Percentiles rank a stretch among this genome's conserved stretches.
These are phyloP conservation scores for Agrochola lota DNA, from an alignment of 2,888 invertebrate genomes.

Conservation along the genomic window DNA sequence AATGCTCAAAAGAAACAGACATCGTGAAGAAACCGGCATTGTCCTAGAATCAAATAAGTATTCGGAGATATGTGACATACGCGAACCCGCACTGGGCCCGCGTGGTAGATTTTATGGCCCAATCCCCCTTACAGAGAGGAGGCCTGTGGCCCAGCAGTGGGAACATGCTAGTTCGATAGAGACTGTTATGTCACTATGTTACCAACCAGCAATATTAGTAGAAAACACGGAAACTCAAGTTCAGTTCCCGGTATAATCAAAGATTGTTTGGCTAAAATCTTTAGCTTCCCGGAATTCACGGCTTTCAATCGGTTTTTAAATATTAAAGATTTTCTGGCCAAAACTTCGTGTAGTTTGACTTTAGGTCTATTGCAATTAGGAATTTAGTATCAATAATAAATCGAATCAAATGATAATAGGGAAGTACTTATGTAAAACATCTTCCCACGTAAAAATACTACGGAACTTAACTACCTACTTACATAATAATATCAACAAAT, in stretches of 20 bases:
- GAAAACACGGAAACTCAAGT: slow-evolving; percentile 8
- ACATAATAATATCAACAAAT: no score
- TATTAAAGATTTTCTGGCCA: no score
- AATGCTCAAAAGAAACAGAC: background rate
- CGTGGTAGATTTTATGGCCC: background rate
- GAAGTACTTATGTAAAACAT: no score
- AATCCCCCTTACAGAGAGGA: background rate
- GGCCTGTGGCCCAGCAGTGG: background rate
- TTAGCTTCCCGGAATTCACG: slow-evolving; percentile 13
- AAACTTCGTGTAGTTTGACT: no score
- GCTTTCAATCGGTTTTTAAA: background rate
- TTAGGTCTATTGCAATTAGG: no score
- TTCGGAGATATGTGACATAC: background rate
- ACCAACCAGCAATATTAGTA: background rate
- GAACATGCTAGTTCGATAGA: background rate
- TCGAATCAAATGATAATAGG: no score
- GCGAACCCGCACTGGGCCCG: background rate
- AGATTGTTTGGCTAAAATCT: slow-evolving; percentile 6
- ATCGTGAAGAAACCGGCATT: background rate
- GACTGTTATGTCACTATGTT: background rate
- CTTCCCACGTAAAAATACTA: no score
- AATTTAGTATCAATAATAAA: no score
- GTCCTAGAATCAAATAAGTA: background rate
- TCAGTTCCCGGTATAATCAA: slow-evolving; percentile 25
- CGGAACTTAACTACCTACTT: no score